These are phyloP conservation scores for Molossus alvarezi DNA, from an alignment of 2,797 vertebrate species.

Conservation along the genomic window DNA sequence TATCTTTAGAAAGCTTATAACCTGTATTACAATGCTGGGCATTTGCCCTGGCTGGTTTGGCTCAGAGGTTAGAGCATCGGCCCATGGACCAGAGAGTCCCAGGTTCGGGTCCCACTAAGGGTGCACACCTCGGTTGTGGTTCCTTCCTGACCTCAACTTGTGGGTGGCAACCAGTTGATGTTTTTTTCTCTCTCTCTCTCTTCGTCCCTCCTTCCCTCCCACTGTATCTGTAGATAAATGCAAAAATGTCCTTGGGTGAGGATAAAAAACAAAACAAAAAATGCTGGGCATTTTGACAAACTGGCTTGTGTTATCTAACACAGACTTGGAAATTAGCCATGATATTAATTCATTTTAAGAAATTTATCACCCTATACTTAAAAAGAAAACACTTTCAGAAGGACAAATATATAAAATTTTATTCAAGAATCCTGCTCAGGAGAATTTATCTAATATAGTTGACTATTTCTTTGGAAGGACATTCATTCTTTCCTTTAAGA, in stretches of 20 bases:
- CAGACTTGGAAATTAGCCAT: not conserved
- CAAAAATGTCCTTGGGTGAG: too few species aligned
- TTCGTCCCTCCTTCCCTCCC: too few species aligned
- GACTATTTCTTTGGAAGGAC: not conserved
- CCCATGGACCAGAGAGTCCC: too few species aligned
- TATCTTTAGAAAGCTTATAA: slow-evolving; percentile 20
- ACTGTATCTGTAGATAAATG: too few species aligned
- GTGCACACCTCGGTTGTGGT: too few species aligned
- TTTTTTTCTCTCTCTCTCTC: too few species aligned
- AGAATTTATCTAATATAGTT: not conserved
- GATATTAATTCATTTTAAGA: slow-evolving; percentile 42
- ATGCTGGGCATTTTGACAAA: not conserved
- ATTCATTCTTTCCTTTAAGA: not conserved
- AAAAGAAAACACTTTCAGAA: not conserved
- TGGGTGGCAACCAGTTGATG: too few species aligned
- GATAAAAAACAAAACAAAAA: not conserved
- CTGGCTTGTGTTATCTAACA: not conserved
- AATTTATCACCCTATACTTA: not conserved
- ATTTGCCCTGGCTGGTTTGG: not conserved
- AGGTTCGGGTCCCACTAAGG: too few species aligned
- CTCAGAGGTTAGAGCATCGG: too few species aligned
- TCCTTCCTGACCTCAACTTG: too few species aligned
- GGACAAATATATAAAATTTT: not conserved
- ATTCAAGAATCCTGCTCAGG: not conserved
- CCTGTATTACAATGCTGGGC: not conserved